Evolutionary conservation across 2,113 vertebrate species (phyloP).

Genomic region (Mustelus asterias): DNA sequence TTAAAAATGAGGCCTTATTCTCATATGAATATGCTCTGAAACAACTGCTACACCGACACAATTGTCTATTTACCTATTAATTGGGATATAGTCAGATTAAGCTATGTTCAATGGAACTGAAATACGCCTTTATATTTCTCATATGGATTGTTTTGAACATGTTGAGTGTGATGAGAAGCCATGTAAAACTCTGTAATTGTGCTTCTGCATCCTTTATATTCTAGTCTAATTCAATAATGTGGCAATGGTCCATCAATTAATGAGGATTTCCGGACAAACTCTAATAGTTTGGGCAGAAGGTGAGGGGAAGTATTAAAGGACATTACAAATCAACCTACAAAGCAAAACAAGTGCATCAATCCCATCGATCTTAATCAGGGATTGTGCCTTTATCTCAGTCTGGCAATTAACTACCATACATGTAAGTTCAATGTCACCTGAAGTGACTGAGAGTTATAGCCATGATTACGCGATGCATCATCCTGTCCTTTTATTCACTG

Average conservation of each 20-base stretch:
- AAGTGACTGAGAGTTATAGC: not conserved
- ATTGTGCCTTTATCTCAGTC: constrained; percentile 5
- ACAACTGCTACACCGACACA: not conserved
- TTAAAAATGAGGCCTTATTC: not conserved
- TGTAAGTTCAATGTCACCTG: constrained; percentile 1
- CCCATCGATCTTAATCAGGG: not conserved
- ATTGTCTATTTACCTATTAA: not conserved
- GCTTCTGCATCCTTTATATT: not conserved
- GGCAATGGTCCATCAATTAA: not conserved
- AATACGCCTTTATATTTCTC: not conserved
- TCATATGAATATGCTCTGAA: not conserved
- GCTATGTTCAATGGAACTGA: not conserved
- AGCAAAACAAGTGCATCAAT: not conserved
- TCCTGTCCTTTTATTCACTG: not conserved
- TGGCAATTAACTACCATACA: not conserved
- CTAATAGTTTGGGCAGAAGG: not conserved
- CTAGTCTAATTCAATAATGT: not conserved
- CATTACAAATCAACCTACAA: constrained; percentile 21
- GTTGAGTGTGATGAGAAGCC: not conserved
- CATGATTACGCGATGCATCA: not conserved
- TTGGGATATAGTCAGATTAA: not conserved
- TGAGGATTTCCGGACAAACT: constrained; percentile 16
- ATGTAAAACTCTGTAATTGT: not conserved
- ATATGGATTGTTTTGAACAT: not conserved
- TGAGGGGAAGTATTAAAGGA: not conserved